phyloP scores from a whole-genome alignment of 2,888 invertebrate genomes.

The Hypena proboscidalis region DNA sequence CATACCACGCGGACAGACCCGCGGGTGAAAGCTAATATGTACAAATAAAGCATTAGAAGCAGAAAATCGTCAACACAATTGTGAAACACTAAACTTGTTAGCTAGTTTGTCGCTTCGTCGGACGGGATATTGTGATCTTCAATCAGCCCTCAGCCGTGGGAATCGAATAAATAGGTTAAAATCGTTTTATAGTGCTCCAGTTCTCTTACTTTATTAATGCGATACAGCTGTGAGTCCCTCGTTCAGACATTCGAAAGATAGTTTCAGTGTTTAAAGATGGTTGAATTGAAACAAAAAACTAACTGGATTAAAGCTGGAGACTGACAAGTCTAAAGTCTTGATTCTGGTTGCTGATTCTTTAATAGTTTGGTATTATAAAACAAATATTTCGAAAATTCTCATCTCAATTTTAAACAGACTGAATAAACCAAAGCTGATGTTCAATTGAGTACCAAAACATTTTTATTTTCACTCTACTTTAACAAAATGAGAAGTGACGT shows the following conservation, averaged over 20 bases:
- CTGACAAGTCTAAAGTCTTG: too few relatives aligned
- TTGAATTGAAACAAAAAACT: slow-evolving; percentile 2
- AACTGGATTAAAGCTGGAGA: too few relatives aligned
- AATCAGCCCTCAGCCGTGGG: slow-evolving; percentile 34
- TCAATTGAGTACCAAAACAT: slow-evolving; percentile 5
- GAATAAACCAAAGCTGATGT: neutral
- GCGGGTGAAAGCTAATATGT: too few relatives aligned
- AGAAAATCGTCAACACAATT: slow-evolving; percentile 17
- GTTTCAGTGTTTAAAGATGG: neutral
- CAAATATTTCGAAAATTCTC: too few relatives aligned
- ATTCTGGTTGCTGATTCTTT: too few relatives aligned
- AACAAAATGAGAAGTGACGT: slow-evolving; percentile 27
- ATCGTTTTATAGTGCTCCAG: slow-evolving; percentile 25
- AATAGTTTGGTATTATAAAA: too few relatives aligned
- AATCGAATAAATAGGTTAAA: slow-evolving; percentile 39
- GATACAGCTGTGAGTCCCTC: slow-evolving; percentile 29
- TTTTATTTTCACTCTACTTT: slow-evolving; percentile 29
- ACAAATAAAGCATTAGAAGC: neutral
- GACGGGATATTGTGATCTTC: slow-evolving; percentile 14
- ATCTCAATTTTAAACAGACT: neutral
- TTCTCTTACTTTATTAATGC: slow-evolving; percentile 39
- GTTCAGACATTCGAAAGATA: slow-evolving; percentile 5
- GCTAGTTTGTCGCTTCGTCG: slow-evolving; percentile 14
- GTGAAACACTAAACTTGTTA: slow-evolving; percentile 2
- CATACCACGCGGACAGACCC: too few relatives aligned